Conservation (phyloP, 1,140 invertebrate genomes). For the Drosophila arawakana region DNA sequence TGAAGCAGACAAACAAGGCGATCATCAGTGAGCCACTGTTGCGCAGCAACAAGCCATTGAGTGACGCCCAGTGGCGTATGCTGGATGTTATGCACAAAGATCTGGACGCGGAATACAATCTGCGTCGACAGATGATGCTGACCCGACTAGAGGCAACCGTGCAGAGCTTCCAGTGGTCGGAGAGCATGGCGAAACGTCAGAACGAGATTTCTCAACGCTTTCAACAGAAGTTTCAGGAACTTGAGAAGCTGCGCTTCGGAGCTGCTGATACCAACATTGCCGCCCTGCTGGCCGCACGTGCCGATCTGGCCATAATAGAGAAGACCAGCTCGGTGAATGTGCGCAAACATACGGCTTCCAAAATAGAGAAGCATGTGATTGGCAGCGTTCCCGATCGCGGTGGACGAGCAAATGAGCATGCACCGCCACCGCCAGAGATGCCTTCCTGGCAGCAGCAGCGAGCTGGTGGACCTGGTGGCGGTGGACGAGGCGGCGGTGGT, state of each 20-base stretch:
- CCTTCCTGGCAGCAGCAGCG: slow-evolving; percentile 91
- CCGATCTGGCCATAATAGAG: slow-evolving; percentile 92
- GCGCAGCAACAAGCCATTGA: slow-evolving; percentile 87
- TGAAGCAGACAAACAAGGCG: slow-evolving; percentile 86
- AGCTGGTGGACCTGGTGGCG: slow-evolving; percentile 65
- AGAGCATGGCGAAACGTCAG: slow-evolving; percentile 90
- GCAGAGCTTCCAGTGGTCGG: slow-evolving; percentile 97
- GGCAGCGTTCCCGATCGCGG: slow-evolving; percentile 94
- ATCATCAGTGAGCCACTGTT: slow-evolving; percentile 91
- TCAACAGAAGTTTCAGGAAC: slow-evolving; percentile 87
- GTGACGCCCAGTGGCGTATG: slow-evolving; percentile 92
- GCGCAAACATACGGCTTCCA: slow-evolving; percentile 91
- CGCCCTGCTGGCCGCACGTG: slow-evolving; percentile 92
- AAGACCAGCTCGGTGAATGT: slow-evolving; percentile 94
- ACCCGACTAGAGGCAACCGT: slow-evolving; percentile 97
- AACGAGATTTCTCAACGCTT: slow-evolving; percentile 90
- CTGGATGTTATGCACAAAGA: slow-evolving; percentile 89
- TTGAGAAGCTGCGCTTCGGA: slow-evolving; percentile 85
- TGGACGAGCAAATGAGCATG: slow-evolving; percentile 94
- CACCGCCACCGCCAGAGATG: slow-evolving; percentile 97
- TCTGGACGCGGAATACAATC: slow-evolving; percentile 92
- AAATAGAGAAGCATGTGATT: slow-evolving; percentile 94
- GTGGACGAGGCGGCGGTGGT: slow-evolving; percentile 57
- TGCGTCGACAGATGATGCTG: slow-evolving; percentile 94
- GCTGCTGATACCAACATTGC: slow-evolving; percentile 88